Conservation (phyloP, 2,888 invertebrate species). For the Lomographa bimaculata region DNA sequence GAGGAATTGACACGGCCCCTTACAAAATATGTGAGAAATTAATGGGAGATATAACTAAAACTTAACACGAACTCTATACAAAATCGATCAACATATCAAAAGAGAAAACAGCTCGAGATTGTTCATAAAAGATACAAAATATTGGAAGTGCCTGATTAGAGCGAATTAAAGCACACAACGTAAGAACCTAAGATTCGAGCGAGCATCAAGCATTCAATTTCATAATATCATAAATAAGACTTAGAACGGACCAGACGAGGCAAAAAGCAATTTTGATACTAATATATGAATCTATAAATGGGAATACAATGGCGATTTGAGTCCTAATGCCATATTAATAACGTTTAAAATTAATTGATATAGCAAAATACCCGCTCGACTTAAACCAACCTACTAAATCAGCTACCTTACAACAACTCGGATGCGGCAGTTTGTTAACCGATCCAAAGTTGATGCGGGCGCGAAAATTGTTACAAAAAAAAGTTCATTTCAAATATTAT, state of each 20-base stretch:
- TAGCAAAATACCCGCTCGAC: constrained; percentile 21
- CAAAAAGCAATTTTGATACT: too few relatives aligned
- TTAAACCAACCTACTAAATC: background rate
- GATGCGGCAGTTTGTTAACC: constrained; percentile 16
- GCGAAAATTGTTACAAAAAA: constrained; percentile 47
- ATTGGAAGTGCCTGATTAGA: constrained; percentile 54
- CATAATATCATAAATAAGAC: too few relatives aligned
- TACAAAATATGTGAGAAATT: constrained; percentile 45
- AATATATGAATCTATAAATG: too few relatives aligned
- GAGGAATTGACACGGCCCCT: constrained; percentile 77
- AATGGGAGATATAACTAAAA: constrained; percentile 56
- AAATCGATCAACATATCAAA: constrained; percentile 58
- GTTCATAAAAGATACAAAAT: constrained; percentile 41
- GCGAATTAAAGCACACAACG: constrained; percentile 37
- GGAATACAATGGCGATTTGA: too few relatives aligned
- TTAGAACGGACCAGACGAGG: too few relatives aligned
- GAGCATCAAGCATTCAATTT: constrained; percentile 18
- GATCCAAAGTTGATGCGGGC: constrained; percentile 26
- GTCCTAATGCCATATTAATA: too few relatives aligned
- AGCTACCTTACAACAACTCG: constrained; percentile 21
- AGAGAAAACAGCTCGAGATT: constrained; percentile 50
- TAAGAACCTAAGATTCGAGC: constrained; percentile 24
- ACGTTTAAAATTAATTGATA: constrained; percentile 7
- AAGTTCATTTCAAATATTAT: constrained; percentile 57
- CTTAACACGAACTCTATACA: constrained; percentile 71